Evolutionary conservation across 2,113 vertebrate species (phyloP).

Genomic region (Hippocampus barbouri): DNA sequence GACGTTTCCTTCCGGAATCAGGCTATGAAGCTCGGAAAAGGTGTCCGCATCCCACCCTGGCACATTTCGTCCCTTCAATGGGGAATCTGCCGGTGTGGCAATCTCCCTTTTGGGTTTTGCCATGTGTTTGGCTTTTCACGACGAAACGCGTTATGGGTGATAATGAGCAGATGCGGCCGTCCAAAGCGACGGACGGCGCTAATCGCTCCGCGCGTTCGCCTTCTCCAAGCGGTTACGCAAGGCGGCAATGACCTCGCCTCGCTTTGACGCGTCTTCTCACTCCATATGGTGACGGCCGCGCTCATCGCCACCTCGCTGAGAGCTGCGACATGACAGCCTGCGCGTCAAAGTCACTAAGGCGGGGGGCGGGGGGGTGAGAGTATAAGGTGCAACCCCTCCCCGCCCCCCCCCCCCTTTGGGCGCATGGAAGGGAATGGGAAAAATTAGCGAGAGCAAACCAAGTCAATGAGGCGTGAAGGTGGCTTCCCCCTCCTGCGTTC

Average conservation of each 20-base stretch:
- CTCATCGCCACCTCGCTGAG: conserved; percentile 62
- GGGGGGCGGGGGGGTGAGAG: background rate
- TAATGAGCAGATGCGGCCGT: conserved; percentile 29
- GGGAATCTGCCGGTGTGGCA: too few species aligned
- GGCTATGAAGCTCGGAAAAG: too few species aligned
- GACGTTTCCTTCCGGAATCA: background rate
- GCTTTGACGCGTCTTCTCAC: conserved; percentile 60
- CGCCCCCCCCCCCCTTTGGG: background rate
- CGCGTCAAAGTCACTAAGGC: conserved; percentile 53
- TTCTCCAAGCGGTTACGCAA: conserved; percentile 28
- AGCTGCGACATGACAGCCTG: conserved; percentile 59
- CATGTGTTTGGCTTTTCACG: conserved; percentile 8
- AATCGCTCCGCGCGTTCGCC: conserved; percentile 9
- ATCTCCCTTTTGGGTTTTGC: too few species aligned
- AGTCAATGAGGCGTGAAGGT: conserved; percentile 75
- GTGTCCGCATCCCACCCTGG: too few species aligned
- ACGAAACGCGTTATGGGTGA: conserved; percentile 50
- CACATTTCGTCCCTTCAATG: too few species aligned
- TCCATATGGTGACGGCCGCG: conserved; percentile 59
- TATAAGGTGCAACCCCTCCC: background rate
- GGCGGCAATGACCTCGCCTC: conserved; percentile 49
- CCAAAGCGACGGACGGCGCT: conserved; percentile 38
- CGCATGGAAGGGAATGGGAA: conserved; percentile 47
- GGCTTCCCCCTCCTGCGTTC: conserved; percentile 58
- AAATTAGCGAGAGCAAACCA: conserved; percentile 76